Conservation (phyloP, 2,797 vertebrate genomes). For the Phalanger gymnotis region DNA sequence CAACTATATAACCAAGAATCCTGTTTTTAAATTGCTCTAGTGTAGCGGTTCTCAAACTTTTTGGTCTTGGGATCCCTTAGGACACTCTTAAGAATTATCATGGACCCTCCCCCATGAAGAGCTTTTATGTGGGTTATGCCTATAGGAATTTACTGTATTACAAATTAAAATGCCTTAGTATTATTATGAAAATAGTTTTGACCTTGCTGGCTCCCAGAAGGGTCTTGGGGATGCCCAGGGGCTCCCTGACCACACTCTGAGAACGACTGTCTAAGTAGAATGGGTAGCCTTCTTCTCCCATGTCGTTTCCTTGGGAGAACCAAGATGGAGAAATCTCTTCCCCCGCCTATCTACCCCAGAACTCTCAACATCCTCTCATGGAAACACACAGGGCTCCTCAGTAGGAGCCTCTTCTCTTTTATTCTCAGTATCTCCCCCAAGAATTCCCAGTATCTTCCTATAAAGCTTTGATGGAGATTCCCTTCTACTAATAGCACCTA, state of each 20-base stretch:
- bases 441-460: neutral
- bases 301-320: neutral
- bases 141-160: neutral
- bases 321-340: neutral
- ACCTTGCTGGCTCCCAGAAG: neutral
- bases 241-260: neutral
- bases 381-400: neutral
- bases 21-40: neutral
- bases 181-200: neutral
- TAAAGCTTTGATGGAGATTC: neutral
- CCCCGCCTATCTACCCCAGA: neutral
- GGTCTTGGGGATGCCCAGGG: neutral
- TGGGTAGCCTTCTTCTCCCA: neutral
- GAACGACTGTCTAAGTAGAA: neutral
- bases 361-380: neutral
- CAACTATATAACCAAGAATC: neutral
- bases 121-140: neutral
- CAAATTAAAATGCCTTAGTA: neutral
- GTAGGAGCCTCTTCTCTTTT: neutral
- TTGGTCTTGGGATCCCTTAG: neutral
- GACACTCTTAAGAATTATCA: neutral
- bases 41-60: neutral
- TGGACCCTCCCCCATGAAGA: neutral
- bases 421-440: neutral
- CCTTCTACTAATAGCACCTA: neutral